Evolutionary conservation across 2,113 vertebrate genomes (phyloP).

Genomic region (Myrmecobius fasciatus): DNA sequence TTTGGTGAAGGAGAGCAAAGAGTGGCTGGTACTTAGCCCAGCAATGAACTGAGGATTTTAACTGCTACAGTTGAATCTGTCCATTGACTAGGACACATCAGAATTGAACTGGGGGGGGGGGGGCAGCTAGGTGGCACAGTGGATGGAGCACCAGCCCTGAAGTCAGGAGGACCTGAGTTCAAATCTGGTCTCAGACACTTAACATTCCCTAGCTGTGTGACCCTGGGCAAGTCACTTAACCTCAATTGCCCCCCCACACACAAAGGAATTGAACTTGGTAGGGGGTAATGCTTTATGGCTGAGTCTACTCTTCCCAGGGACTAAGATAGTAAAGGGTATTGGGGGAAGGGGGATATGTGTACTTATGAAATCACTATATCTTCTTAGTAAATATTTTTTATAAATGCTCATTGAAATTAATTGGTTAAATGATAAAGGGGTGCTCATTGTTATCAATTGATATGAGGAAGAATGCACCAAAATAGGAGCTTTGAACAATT

Average conservation of each 20-base stretch:
- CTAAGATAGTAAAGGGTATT: not conserved
- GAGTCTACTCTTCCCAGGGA: too few species aligned
- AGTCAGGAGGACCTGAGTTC: too few species aligned
- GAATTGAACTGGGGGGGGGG: not conserved
- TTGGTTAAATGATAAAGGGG: not conserved
- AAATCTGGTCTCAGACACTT: too few species aligned
- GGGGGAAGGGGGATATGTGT: too few species aligned
- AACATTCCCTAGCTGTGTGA: too few species aligned
- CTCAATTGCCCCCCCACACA: too few species aligned
- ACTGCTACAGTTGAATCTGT: not conserved
- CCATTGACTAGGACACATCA: not conserved
- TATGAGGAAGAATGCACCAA: not conserved
- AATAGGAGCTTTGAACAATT: not conserved
- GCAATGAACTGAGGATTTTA: not conserved
- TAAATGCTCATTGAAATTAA: not conserved
- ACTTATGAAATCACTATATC: not conserved
- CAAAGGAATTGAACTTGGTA: not conserved
- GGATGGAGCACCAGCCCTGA: too few species aligned
- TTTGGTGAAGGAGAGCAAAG: not conserved
- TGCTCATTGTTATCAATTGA: not conserved
- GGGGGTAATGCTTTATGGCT: not conserved
- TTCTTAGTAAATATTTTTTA: not conserved
- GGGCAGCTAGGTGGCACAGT: too few species aligned
- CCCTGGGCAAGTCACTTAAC: too few species aligned
- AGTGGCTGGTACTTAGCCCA: not conserved